phyloP scores from a whole-genome alignment of 2,113 vertebrate species.

The Indri indri region DNA sequence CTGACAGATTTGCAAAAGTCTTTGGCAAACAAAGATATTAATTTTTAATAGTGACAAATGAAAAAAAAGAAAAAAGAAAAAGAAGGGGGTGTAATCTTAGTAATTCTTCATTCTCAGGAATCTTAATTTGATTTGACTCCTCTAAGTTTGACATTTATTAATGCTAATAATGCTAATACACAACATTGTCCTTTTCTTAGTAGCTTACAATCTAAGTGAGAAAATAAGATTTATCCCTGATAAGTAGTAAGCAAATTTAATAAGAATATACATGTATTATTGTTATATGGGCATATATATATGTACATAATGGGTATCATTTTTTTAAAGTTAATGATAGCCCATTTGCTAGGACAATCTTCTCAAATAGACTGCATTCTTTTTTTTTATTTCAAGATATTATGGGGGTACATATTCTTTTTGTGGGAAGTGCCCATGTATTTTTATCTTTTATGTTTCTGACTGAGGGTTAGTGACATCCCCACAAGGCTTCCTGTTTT shows the following conservation, averaged over 20 bases:
- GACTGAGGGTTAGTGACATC: not conserved
- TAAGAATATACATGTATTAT: not conserved
- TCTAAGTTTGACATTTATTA: not conserved
- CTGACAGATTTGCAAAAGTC: not conserved
- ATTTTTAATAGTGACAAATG: slow-evolving; percentile 14
- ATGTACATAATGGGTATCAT: not conserved
- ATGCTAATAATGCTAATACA: not conserved
- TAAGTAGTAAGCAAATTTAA: not conserved
- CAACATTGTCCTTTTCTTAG: not conserved
- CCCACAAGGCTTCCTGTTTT: not conserved
- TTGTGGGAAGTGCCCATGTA: too few relatives aligned
- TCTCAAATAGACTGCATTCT: not conserved
- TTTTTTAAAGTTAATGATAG: not conserved
- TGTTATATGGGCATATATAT: not conserved
- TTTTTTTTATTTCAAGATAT: not conserved
- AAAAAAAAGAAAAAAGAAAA: not conserved
- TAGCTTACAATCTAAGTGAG: not conserved
- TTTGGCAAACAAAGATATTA: not conserved
- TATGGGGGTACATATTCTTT: not conserved
- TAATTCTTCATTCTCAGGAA: not conserved
- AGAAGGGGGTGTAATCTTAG: not conserved
- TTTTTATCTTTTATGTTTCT: not conserved
- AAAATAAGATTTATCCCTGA: not conserved
- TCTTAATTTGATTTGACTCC: not conserved
- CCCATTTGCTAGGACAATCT: not conserved